Evolutionary conservation across 2,888 invertebrate species (phyloP).

Genomic region (Tachina grossa): DNA sequence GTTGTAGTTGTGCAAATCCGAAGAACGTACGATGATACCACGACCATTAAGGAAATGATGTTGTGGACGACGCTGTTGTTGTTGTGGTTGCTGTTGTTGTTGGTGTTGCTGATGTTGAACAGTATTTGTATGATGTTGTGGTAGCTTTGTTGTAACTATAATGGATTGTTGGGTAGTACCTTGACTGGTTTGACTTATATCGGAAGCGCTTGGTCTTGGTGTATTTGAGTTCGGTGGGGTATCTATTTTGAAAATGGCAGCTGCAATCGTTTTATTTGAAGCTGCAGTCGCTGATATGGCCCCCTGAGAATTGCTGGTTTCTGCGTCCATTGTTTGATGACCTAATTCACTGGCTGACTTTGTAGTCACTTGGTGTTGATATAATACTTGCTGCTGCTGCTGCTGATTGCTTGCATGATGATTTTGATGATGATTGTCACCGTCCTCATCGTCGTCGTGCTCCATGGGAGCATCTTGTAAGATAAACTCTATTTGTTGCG

Average conservation of each 20-base stretch:
- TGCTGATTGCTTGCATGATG: conserved; percentile 46
- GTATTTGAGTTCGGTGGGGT: conserved; percentile 79
- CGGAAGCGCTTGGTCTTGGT: conserved; percentile 77
- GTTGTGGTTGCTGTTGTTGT: background rate
- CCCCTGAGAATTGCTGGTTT: conserved; percentile 69
- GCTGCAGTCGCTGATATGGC: conserved; percentile 71
- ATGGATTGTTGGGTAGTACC: conserved; percentile 61
- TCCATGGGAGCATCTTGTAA: conserved; percentile 82
- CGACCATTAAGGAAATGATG: conserved; percentile 78
- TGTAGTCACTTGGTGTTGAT: conserved; percentile 62
- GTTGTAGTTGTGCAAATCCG: conserved; percentile 65
- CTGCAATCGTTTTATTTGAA: conserved; percentile 61
- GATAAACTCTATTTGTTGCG: conserved; percentile 83
- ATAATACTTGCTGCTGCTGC: conserved; percentile 65
- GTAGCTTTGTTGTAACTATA: conserved; percentile 37
- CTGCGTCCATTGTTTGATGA: conserved; percentile 61
- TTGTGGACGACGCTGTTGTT: conserved; percentile 72
- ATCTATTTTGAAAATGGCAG: conserved; percentile 70
- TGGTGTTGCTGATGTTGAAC: conserved; percentile 69
- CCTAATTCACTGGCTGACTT: conserved; percentile 50
- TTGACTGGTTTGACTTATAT: conserved; percentile 73
- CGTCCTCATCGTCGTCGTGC: conserved; percentile 75
- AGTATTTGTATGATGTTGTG: conserved; percentile 61
- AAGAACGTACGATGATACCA: conserved; percentile 79
- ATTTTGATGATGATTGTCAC: conserved; percentile 74